These are phyloP conservation scores for Oreotrochilus melanogaster DNA, from an alignment of 2,113 vertebrate species.

Conservation along the genomic window DNA sequence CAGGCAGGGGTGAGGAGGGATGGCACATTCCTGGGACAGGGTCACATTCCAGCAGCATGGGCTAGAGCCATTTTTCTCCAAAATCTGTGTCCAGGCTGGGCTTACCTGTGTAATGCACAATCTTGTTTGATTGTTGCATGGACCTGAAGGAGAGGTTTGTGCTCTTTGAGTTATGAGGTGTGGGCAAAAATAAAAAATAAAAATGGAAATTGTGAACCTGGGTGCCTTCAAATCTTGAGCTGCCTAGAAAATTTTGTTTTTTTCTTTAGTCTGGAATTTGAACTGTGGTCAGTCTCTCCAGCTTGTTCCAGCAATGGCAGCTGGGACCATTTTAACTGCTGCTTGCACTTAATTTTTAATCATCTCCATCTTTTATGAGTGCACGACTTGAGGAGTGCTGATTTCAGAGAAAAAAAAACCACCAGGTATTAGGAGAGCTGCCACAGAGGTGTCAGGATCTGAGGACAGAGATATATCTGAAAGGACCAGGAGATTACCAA, in stretches of 20 bases:
- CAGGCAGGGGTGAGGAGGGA: neutral
- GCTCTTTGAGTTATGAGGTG: neutral
- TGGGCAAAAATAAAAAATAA: neutral
- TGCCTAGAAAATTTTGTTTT: neutral
- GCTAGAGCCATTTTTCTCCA: neutral
- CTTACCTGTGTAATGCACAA: neutral
- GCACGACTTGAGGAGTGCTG: neutral
- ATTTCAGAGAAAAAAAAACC: neutral
- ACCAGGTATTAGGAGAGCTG: accelerated
- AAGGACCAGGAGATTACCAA: neutral
- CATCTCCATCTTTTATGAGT: neutral
- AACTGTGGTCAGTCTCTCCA: neutral
- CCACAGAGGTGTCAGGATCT: neutral
- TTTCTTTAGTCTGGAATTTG: neutral
- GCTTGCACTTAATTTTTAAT: neutral
- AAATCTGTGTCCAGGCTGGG: neutral
- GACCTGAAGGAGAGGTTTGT: neutral
- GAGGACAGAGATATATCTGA: neutral
- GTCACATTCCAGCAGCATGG: neutral
- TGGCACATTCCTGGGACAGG: accelerated
- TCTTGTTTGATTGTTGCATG: neutral
- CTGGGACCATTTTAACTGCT: neutral
- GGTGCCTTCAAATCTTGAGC: neutral
- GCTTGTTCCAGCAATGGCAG: neutral
- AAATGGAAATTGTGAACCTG: accelerated